Evolutionary conservation across 1,140 invertebrate genomes (phyloP), one percentile per base, ranked within the genome.

Genomic region (Drosophila dunni): DNA sequence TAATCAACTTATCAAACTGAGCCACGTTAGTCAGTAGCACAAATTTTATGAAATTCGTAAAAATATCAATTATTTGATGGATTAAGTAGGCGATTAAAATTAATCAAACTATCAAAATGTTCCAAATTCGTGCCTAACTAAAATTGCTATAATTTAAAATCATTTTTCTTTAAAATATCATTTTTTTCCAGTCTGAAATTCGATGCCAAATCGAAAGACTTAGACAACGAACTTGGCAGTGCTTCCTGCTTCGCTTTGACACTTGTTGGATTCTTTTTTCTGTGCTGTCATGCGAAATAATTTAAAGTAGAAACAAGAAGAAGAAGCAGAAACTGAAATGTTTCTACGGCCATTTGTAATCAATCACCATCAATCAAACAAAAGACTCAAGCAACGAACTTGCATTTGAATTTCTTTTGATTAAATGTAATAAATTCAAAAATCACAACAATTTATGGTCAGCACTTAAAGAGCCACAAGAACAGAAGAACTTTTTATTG

Each of bases 351-450:
- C 76, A 68, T 29, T 29, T 63, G 84, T 58, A 89, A 88, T 88
- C 83, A 88, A 88, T 88, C 83, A 88, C 51, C 56, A 20, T 42
- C 15, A 71, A 17, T 38, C 15, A 74, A 68, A 83, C 82, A 86
- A 86, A 85, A 85, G 82, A 88, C 83, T 85, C 62, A 82, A 68
- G 71, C 82, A 77, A 82, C 82, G 69, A 85, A 85, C 82, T 88
- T 76, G 53, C 71, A 67, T 36, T 48, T 44, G 54, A 78, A 78
- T 79, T 75, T 70, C 70, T 79, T 74, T 57, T 63, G 40, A 17
- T 53, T 13, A 53, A 70, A 64, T 70, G 72, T 70, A 70, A 75
- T 75, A 75, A 75, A 75, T 75, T 29, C 24, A 29, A 29, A 75
- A 75, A 77, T 73, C 62, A 44, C 34, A 57, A 67, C 10, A 9